Conservation (phyloP, 2,113 vertebrate species). For the Columba livia region DNA sequence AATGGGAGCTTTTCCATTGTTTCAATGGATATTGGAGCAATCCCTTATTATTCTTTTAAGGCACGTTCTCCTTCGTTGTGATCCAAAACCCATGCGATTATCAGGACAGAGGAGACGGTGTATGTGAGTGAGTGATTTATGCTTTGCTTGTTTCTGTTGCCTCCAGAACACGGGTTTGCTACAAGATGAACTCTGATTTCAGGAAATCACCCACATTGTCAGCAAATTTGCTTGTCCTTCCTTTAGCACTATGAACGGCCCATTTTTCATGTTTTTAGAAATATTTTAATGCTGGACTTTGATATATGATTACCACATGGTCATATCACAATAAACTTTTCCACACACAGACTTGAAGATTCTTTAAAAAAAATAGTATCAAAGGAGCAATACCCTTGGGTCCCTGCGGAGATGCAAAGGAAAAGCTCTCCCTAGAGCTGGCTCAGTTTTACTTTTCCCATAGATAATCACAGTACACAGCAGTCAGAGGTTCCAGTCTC, state of each 20-base stretch:
- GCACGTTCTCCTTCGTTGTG: neutral
- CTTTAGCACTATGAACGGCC: constrained; percentile 31
- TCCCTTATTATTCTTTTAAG: neutral
- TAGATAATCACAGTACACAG: constrained; percentile 53
- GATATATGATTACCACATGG: constrained; percentile 67
- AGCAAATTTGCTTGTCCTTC: constrained; percentile 55
- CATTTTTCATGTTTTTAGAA: constrained; percentile 54
- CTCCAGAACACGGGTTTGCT: neutral
- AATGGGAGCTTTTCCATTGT: neutral
- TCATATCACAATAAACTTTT: constrained; percentile 64
- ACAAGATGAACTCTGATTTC: constrained; percentile 58
- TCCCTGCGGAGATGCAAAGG: constrained; percentile 64
- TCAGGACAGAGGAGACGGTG: neutral
- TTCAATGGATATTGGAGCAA: neutral
- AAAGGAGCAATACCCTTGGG: constrained; percentile 50
- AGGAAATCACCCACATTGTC: constrained; percentile 63
- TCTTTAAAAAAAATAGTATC: constrained; percentile 60
- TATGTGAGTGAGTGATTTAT: constrained; percentile 57
- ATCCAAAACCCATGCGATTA: neutral
- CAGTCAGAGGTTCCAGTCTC: constrained; percentile 48
- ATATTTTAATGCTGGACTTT: constrained; percentile 67
- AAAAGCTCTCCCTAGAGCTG: constrained; percentile 64
- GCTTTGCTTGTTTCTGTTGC: constrained; percentile 57
- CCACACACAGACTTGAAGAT: constrained; percentile 25
- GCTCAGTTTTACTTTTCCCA: constrained; percentile 72